These are phyloP conservation scores for Plagodis dolabraria DNA, from an alignment of 2,888 invertebrate genomes.

Conservation along the genomic window DNA sequence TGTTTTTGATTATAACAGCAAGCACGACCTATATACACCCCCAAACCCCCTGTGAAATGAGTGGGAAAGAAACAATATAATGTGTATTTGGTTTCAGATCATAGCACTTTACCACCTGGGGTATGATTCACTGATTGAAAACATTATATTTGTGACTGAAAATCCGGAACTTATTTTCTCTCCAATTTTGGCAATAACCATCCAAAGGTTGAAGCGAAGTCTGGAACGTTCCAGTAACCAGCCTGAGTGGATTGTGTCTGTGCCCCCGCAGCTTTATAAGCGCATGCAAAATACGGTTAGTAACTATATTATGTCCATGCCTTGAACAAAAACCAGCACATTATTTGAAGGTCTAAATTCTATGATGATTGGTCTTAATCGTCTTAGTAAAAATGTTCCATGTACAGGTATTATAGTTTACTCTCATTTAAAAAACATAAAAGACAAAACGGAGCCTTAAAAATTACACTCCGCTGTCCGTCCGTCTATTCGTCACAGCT, in stretches of 20 bases:
- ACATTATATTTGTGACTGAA: conserved; percentile 87
- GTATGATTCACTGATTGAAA: conserved; percentile 85
- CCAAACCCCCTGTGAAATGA: neutral
- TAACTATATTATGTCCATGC: conserved; percentile 9
- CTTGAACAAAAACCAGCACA: too few relatives aligned
- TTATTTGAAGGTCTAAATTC: too few relatives aligned
- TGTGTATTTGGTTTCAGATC: conserved; percentile 63
- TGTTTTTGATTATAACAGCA: too few relatives aligned
- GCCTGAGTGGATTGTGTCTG: conserved; percentile 88
- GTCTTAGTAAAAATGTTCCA: too few relatives aligned
- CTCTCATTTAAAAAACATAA: too few relatives aligned
- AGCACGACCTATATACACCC: too few relatives aligned
- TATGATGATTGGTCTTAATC: too few relatives aligned
- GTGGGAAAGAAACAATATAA: neutral
- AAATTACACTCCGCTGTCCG: too few relatives aligned
- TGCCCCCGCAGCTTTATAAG: conserved; percentile 90
- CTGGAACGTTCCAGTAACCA: conserved; percentile 84
- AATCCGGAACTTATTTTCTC: conserved; percentile 89
- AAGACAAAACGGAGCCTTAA: too few relatives aligned
- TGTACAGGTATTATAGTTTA: too few relatives aligned
- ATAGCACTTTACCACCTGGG: conserved; percentile 87
- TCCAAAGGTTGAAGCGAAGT: conserved; percentile 90
- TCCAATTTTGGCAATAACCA: conserved; percentile 91
- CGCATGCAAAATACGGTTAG: conserved; percentile 89
- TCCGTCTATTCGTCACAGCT: too few relatives aligned